These are phyloP conservation scores for Nerophis lumbriciformis DNA, from an alignment of 2,113 vertebrate species.

Conservation along the genomic window DNA sequence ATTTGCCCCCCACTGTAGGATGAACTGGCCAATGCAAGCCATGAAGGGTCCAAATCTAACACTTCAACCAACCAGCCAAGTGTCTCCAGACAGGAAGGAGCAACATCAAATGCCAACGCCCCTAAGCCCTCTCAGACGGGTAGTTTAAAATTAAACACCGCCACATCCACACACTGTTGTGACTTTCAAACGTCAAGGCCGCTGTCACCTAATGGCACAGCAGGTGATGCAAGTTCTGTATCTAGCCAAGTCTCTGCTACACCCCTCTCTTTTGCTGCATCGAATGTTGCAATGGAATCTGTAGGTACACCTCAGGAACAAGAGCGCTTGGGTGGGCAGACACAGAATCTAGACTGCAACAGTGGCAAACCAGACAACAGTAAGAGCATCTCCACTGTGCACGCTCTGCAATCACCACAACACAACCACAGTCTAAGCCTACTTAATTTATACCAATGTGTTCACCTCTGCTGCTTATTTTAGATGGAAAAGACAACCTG, in stretches of 20 bases:
- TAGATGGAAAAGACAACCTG: conserved; percentile 77
- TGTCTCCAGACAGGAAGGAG: conserved; percentile 69
- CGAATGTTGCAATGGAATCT: conserved; percentile 67
- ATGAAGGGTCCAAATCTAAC: conserved; percentile 59
- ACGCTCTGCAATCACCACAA: conserved; percentile 9
- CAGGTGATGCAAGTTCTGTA: conserved; percentile 39
- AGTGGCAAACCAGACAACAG: conserved; percentile 70
- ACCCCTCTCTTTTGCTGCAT: conserved; percentile 45
- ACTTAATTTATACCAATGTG: neutral
- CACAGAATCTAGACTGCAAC: conserved; percentile 66
- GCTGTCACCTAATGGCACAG: conserved; percentile 23
- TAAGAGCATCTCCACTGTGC: conserved; percentile 75
- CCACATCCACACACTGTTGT: conserved; percentile 56
- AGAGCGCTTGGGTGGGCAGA: conserved; percentile 67
- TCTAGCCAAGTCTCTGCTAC: conserved; percentile 22
- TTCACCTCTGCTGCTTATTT: conserved; percentile 1
- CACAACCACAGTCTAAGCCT: neutral
- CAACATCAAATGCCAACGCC: conserved; percentile 31
- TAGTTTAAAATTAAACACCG: conserved; percentile 75
- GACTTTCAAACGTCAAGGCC: conserved; percentile 52
- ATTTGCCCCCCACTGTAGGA: conserved; percentile 70
- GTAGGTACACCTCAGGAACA: conserved; percentile 63
- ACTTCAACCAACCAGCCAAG: conserved; percentile 46
- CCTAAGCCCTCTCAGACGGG: conserved; percentile 45
- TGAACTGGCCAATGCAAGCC: conserved; percentile 80